Conservation (phyloP, 2,113 vertebrate species). For the Oncorhynchus clarkii region DNA sequence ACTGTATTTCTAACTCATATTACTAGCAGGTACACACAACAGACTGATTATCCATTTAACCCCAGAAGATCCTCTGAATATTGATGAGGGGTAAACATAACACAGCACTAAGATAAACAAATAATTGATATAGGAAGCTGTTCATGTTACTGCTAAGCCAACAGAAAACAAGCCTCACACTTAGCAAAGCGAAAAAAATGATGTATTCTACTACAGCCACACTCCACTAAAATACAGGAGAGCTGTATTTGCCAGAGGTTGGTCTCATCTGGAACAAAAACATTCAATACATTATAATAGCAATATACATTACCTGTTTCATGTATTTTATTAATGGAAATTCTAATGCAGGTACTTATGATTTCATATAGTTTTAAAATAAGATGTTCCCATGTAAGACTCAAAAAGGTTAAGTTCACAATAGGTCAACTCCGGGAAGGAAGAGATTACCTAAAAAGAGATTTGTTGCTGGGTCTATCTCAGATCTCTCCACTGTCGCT, state of each 20-base stretch:
- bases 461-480: conserved; percentile 54
- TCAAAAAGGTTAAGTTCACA: conserved; percentile 42
- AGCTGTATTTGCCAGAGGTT: conserved; percentile 55
- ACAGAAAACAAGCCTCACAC: conserved; percentile 18
- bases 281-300: conserved; percentile 32
- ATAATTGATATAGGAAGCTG: background rate
- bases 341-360: background rate
- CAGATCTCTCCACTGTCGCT: conserved; percentile 3
- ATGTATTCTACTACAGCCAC: conserved; percentile 39
- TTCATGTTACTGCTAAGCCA: conserved; percentile 30
- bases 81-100: background rate
- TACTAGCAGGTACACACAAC: background rate
- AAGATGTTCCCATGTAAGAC: conserved; percentile 32
- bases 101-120: background rate
- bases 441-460: conserved; percentile 44
- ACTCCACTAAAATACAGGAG: conserved; percentile 20
- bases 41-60: background rate
- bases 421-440: conserved; percentile 36
- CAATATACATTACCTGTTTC: conserved; percentile 48
- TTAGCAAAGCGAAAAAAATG: conserved; percentile 25
- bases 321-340: conserved; percentile 9
- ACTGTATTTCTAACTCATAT: too few species aligned
- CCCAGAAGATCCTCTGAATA: background rate
- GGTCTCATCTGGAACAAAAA: conserved; percentile 57
- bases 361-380: conserved; percentile 23